A percentile compares a stretch with the other conserved stretches of the same genome.
phyloP scores from a whole-genome alignment of 1,140 invertebrate genomes.

The Monomorium pharaonis region DNA sequence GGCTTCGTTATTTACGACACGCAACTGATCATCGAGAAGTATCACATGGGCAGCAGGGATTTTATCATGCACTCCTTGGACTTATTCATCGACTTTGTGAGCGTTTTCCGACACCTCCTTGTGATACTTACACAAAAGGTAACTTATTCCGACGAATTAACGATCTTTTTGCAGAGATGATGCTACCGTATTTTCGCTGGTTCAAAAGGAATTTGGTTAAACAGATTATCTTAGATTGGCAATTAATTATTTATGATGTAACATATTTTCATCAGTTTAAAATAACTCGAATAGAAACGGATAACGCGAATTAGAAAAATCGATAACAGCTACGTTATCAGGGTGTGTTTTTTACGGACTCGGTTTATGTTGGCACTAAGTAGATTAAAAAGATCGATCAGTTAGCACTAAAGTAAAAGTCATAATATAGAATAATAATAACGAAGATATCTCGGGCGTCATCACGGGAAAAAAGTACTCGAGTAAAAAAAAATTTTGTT shows the following conservation, averaged over 20 bases:
- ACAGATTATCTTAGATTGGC: neutral
- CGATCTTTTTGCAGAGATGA: neutral
- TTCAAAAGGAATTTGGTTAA: neutral
- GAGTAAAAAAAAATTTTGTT: neutral
- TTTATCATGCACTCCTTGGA: conserved; percentile 96
- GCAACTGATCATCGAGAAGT: conserved; percentile 97
- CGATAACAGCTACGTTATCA: neutral
- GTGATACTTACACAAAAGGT: conserved; percentile 96
- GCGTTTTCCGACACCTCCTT: conserved; percentile 95
- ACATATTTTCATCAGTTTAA: neutral
- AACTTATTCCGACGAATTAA: conserved; percentile 69
- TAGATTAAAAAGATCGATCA: conserved; percentile 22
- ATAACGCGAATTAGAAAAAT: neutral
- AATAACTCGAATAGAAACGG: neutral
- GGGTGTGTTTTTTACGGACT: neutral
- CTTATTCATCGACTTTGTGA: conserved; percentile 96
- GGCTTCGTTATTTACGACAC: conserved; percentile 98
- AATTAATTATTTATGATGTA: neutral
- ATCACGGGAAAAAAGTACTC: neutral
- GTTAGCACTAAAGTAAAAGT: neutral
- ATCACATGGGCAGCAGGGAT: conserved; percentile 95
- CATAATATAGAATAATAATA: neutral
- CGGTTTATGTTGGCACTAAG: neutral
- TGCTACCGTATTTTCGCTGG: neutral
- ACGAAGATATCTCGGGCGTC: neutral